Conservation (phyloP, 2,888 invertebrate species). For the Tortricodes alternella region DNA sequence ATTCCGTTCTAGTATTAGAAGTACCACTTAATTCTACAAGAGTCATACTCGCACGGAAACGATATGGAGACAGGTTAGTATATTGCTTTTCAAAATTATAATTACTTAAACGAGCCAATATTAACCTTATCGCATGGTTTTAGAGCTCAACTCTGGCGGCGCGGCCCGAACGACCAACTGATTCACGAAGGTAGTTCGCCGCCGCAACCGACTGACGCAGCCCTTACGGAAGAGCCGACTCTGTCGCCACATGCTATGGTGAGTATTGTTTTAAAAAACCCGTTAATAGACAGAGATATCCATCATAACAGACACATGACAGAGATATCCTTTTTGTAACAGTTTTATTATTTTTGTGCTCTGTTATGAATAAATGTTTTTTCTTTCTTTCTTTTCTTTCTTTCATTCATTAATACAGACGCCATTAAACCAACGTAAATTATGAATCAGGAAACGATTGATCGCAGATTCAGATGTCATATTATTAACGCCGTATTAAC, state of each 20-base stretch:
- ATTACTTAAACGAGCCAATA: background rate
- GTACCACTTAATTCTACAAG: conserved; percentile 85
- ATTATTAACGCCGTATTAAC: too few species aligned
- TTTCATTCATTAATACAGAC: too few species aligned
- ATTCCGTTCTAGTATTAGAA: conserved; percentile 91
- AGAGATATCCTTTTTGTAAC: too few species aligned
- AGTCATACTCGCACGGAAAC: conserved; percentile 89
- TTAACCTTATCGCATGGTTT: background rate
- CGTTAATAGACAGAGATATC: background rate
- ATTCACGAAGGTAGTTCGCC: conserved; percentile 96
- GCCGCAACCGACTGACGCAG: conserved; percentile 76
- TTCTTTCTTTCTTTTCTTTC: too few species aligned
- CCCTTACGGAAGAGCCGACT: conserved; percentile 56
- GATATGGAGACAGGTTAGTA: conserved; percentile 68
- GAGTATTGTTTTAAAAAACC: background rate
- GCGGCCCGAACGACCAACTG: conserved; percentile 93
- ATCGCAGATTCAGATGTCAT: too few species aligned
- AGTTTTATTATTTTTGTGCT: too few species aligned
- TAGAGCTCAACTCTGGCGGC: conserved; percentile 96
- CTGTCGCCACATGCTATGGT: conserved; percentile 75
- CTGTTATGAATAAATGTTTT: too few species aligned
- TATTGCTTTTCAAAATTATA: background rate
- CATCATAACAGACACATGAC: background rate
- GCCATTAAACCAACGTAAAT: too few species aligned
- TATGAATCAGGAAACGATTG: too few species aligned